Evolutionary conservation across 2,113 vertebrate species (phyloP).

Genomic region (Eclectus roratus): DNA sequence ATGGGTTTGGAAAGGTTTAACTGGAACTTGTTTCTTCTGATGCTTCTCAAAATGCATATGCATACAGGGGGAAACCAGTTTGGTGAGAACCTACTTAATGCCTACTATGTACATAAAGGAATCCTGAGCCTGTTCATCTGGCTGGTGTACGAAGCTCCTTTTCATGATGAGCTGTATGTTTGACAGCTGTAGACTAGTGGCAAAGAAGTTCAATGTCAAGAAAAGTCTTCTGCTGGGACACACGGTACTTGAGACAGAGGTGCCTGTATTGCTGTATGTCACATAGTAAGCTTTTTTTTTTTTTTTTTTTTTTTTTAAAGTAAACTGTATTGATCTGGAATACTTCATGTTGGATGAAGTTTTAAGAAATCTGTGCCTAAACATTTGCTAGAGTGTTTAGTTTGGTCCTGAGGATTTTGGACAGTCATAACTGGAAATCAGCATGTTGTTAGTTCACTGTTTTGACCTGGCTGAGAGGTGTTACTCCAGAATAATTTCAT

Average conservation of each 20-base stretch:
- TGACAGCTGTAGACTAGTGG: background rate
- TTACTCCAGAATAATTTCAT: background rate
- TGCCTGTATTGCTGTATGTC: background rate
- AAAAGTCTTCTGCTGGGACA: background rate
- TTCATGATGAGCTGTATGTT: background rate
- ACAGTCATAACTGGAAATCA: background rate
- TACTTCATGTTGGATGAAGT: background rate
- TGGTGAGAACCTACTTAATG: background rate
- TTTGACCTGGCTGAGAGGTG: background rate
- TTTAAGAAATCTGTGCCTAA: background rate
- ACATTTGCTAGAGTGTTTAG: background rate
- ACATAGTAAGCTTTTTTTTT: background rate
- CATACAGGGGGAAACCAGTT: background rate
- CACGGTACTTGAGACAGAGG: background rate
- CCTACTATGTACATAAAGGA: background rate
- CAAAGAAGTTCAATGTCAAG: background rate
- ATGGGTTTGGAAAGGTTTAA: background rate
- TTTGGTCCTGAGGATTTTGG: background rate
- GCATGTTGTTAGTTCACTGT: background rate
- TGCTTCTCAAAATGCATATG: background rate
- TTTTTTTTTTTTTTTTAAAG: background rate
- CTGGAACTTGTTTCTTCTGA: background rate
- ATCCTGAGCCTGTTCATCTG: background rate
- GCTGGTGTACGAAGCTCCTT: background rate
- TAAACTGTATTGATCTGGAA: background rate